phyloP scores from a whole-genome alignment of 2,888 invertebrate genomes.

The Drosophila gaucha region DNA sequence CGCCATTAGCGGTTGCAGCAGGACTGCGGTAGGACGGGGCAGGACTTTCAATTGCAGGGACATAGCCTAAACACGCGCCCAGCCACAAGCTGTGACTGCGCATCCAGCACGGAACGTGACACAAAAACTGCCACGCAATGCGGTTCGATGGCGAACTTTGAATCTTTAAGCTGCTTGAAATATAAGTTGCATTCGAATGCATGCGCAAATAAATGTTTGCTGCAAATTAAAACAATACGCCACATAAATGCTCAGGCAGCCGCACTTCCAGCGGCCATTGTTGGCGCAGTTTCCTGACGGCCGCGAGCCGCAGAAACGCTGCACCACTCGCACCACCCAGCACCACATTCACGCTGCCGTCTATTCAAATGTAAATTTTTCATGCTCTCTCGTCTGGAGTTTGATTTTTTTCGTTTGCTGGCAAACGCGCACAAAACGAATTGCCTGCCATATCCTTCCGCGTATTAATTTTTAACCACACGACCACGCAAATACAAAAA shows the following conservation, averaged over 20 bases:
- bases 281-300: slow-evolving; percentile 63
- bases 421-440: slow-evolving; percentile 66
- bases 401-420: slow-evolving; percentile 44
- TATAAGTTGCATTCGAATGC: slow-evolving; percentile 25
- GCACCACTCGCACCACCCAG: slow-evolving; percentile 38
- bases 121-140: slow-evolving; percentile 44
- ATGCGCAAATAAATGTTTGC: slow-evolving; percentile 21
- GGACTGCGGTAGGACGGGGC: background rate
- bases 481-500: slow-evolving; percentile 56
- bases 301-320: slow-evolving; percentile 49
- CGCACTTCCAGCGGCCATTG: slow-evolving; percentile 74
- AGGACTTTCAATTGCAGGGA: slow-evolving; percentile 7
- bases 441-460: slow-evolving; percentile 80
- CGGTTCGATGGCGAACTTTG: slow-evolving; percentile 2
- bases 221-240: slow-evolving; percentile 79
- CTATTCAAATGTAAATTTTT: slow-evolving; percentile 81
- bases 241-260: slow-evolving; percentile 74
- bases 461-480: slow-evolving; percentile 79
- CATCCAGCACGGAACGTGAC: slow-evolving; percentile 62
- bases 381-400: slow-evolving; percentile 51
- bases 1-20: slow-evolving; percentile 62
- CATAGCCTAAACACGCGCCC: slow-evolving; percentile 69
- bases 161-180: slow-evolving; percentile 34
- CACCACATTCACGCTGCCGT: slow-evolving; percentile 21
- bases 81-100: slow-evolving; percentile 69